Evolutionary conservation across 2,113 vertebrate species (phyloP).

Genomic region (Hypocryptadius cinnamomeus): DNA sequence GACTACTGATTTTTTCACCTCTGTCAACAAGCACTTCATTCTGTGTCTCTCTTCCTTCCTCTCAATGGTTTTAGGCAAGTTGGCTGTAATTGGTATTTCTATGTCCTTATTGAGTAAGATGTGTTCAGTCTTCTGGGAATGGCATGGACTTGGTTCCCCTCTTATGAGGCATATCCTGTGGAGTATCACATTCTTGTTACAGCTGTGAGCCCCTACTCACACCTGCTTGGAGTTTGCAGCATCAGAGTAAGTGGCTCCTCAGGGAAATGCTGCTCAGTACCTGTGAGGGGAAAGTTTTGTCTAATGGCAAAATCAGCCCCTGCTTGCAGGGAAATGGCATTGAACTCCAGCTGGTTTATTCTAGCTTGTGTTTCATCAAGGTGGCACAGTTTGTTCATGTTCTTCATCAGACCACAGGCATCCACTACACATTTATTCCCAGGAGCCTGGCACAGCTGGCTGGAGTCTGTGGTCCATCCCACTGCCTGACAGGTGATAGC

Average conservation of each 20-base stretch:
- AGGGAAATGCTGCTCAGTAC: background rate
- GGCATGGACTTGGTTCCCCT: background rate
- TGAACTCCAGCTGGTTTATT: background rate
- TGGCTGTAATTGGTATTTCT: background rate
- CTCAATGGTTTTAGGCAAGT: background rate
- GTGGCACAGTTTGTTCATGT: background rate
- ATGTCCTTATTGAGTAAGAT: background rate
- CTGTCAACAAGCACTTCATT: background rate
- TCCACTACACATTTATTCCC: background rate
- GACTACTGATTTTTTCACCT: background rate
- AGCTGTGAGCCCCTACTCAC: background rate
- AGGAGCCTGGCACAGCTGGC: background rate
- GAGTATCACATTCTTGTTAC: background rate
- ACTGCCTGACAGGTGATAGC: accelerated
- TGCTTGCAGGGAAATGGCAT: background rate
- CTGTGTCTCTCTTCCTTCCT: background rate
- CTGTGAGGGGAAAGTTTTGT: background rate
- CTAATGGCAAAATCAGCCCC: background rate
- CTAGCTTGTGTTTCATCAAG: background rate
- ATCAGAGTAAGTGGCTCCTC: background rate
- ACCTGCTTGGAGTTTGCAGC: background rate
- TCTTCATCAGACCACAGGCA: background rate
- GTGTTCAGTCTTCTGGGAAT: background rate
- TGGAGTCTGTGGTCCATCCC: background rate
- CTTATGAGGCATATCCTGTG: background rate